Percentiles rank a stretch among this genome's conserved stretches.
These are phyloP conservation scores for Drosophila aff. DNA, from an alignment of 1,140 invertebrate genomes.

Conservation along the genomic window DNA sequence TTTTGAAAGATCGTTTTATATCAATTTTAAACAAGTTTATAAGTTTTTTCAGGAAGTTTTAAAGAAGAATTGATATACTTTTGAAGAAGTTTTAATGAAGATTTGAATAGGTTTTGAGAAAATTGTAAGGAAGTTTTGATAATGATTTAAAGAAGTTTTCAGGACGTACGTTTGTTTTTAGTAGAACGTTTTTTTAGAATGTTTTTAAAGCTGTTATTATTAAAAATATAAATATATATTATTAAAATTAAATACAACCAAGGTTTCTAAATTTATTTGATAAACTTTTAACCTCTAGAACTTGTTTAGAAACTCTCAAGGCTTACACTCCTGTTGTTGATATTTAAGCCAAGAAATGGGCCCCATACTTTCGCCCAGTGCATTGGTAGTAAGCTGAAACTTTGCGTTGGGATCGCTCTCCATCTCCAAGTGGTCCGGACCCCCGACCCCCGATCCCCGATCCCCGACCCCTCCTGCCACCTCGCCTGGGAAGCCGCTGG, in stretches of 20 bases:
- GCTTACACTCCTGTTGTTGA: not conserved
- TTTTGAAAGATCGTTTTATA: too few species aligned
- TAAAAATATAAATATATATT: too few species aligned
- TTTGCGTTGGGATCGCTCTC: slow-evolving; percentile 33
- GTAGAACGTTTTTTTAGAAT: not conserved
- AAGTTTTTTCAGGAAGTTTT: not conserved
- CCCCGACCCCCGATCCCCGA: not conserved
- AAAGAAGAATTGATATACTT: not conserved
- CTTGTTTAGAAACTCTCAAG: not conserved
- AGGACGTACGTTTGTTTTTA: too few species aligned
- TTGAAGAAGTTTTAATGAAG: not conserved
- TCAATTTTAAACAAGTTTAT: too few species aligned
- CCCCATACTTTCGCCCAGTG: not conserved
- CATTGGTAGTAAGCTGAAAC: slow-evolving; percentile 26
- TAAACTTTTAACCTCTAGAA: not conserved
- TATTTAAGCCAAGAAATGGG: not conserved
- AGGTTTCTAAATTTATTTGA: not conserved
- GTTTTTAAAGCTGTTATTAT: not conserved
- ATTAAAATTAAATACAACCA: not conserved
- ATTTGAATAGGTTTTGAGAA: not conserved
- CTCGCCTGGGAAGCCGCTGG: slow-evolving; percentile 6
- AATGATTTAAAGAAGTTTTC: not conserved
- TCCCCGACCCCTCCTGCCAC: not conserved
- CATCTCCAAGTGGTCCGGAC: slow-evolving; percentile 5
- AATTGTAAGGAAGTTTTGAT: not conserved